These are phyloP conservation scores for Australoheros scitulus DNA, from an alignment of 2,113 vertebrate species.

Conservation along the genomic window DNA sequence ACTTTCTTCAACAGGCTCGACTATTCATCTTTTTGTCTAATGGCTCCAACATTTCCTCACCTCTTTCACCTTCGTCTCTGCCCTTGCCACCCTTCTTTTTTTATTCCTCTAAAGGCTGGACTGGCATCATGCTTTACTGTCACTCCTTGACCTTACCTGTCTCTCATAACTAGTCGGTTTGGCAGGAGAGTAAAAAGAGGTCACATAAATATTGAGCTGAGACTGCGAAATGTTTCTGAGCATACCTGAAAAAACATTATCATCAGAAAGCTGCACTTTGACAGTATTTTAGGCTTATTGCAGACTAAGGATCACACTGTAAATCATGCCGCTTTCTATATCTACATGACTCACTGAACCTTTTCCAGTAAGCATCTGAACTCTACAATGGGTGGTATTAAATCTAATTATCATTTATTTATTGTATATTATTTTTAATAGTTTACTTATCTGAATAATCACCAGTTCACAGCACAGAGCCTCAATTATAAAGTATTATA, in stretches of 20 bases:
- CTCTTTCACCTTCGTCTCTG: background rate
- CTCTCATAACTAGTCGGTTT: background rate
- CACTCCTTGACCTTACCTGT: conserved; percentile 30
- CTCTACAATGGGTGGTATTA: background rate
- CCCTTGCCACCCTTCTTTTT: background rate
- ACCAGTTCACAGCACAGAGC: background rate
- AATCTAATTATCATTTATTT: background rate
- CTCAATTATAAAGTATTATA: background rate
- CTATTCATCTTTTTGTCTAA: conserved; percentile 23
- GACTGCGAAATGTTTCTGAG: background rate
- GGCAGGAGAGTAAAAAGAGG: conserved; percentile 1
- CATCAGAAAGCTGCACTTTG: background rate
- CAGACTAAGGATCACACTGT: background rate
- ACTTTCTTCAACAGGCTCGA: background rate
- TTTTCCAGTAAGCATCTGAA: background rate
- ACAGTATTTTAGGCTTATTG: background rate
- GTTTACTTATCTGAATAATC: background rate
- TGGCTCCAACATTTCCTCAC: conserved; percentile 5
- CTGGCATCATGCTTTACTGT: conserved; percentile 23
- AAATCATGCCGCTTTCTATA: background rate
- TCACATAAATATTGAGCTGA: background rate
- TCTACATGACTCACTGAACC: background rate
- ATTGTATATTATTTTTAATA: background rate
- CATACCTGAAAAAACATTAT: background rate
- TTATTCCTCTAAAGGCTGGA: background rate